phyloP scores from a whole-genome alignment of 1,140 invertebrate species.

The Ectropis grisescens region DNA sequence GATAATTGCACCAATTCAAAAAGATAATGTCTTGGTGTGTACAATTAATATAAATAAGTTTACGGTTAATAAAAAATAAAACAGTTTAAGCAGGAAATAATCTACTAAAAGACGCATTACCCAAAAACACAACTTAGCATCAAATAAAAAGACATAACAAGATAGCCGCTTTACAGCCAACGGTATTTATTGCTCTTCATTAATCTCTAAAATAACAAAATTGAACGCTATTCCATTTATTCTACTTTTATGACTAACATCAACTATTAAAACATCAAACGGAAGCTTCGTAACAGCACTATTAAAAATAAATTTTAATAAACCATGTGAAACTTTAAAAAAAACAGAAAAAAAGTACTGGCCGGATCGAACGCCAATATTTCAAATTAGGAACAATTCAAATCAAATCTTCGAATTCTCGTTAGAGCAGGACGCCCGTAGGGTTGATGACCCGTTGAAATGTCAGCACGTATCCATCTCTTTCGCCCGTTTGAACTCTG shows the following conservation, averaged over 20 bases:
- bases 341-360: slow-evolving; percentile 25
- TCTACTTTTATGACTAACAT: slow-evolving; percentile 34
- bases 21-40: too few species aligned
- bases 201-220: too few species aligned
- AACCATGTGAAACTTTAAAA: slow-evolving; percentile 33
- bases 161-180: too few species aligned
- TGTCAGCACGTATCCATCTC: slow-evolving; percentile 54
- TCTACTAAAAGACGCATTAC: too few species aligned
- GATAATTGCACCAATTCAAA: too few species aligned
- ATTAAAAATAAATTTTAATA: slow-evolving; percentile 47
- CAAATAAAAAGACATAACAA: too few species aligned
- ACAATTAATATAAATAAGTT: too few species aligned
- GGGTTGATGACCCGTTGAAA: slow-evolving; percentile 68
- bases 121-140: too few species aligned
- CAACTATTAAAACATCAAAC: slow-evolving; percentile 46
- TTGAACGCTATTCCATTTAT: slow-evolving; percentile 25
- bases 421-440: slow-evolving; percentile 62
- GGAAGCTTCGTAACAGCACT: slow-evolving; percentile 39
- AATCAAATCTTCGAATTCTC: slow-evolving; percentile 67
- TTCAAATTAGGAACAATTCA: slow-evolving; percentile 67
- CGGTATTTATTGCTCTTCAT: too few species aligned
- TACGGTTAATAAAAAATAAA: too few species aligned
- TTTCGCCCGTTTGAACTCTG: slow-evolving; percentile 20
- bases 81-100: too few species aligned
- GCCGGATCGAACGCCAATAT: slow-evolving; percentile 40